Conservation (phyloP, 2,113 vertebrate species). For the Alethe castanea region DNA sequence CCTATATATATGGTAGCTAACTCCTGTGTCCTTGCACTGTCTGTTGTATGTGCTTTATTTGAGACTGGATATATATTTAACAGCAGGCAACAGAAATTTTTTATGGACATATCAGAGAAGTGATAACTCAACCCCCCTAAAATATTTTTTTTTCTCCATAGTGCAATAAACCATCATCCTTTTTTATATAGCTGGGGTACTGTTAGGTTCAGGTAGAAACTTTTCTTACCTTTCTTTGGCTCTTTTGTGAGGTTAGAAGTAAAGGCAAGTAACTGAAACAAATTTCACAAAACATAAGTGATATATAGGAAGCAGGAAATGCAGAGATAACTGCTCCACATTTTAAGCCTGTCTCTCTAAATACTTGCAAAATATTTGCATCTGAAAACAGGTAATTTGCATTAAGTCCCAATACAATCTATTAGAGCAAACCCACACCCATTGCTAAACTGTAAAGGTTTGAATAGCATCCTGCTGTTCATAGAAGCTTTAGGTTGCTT, state of each 20-base stretch:
- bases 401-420: not conserved
- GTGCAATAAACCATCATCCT: not conserved
- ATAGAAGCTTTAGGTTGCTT: not conserved
- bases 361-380: not conserved
- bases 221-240: not conserved
- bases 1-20: conserved; percentile 6
- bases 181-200: conserved; percentile 14
- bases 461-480: not conserved
- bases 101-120: not conserved
- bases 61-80: not conserved
- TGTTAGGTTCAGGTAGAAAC: not conserved
- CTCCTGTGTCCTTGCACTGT: conserved; percentile 12
- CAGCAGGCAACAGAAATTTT: not conserved
- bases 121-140: not conserved
- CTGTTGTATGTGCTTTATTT: not conserved
- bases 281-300: conserved; percentile 23
- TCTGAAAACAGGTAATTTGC: conserved; percentile 40
- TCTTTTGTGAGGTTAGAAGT: conserved; percentile 10
- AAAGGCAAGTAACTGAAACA: conserved; percentile 25
- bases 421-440: conserved; percentile 12
- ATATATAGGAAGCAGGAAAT: conserved; percentile 1
- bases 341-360: conserved; percentile 37
- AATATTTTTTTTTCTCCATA: not conserved
- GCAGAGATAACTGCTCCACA: conserved; percentile 18
- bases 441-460: not conserved